Base-by-base conservation (phyloP, 2,797 vertebrate genomes). In the Ptychobarbus kaznakovi region DNA sequence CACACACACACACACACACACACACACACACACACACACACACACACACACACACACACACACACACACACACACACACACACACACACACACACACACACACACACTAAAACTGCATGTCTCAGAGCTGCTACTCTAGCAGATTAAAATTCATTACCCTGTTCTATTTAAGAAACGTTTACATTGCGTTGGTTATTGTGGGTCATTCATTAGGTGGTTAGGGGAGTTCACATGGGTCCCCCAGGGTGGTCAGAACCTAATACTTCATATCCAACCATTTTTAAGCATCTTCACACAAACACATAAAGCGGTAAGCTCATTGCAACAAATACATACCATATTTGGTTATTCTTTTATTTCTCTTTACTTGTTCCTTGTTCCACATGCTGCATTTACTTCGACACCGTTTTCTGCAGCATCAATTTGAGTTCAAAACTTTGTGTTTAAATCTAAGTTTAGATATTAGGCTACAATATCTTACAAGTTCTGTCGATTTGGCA, bases 141-240 rank as follows among this genome's bases (percentile, higher is more conserved):
- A 92, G 90, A 95, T 96, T 96, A 95, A 96, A 95, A 96, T 96
- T 96, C 95, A 96, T 96, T 95, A 94, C 94, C 93, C 92, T 94
- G 93, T 93, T 92, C 90, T 88, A 90, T 94, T 93, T 92, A 89
- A 93, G 91, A 92, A 92, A 92, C 87, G 89, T 92, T 92, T 89
- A 89, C 89, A 89, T 90, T 91, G 92, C 92, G 88, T 68, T 92
- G 91, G 89, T 89, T 81, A 86, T 91, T 88, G 89, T 91, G 88
- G 88, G 88, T 89, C 84, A 90, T 84, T 92, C 90, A 91, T 83
- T 74, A 85, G 80, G 77, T 76, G 72, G 75, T 86, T 86, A 80
- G 87, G 87, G 86, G 86, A 86, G 80, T 86, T 87, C 85, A 86
- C 88, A 88, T 82, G 83, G 63, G 72, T 75, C 81, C 81, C 83